Conservation (phyloP, 2,888 invertebrate genomes). For the Sarcophaga carnaria region DNA sequence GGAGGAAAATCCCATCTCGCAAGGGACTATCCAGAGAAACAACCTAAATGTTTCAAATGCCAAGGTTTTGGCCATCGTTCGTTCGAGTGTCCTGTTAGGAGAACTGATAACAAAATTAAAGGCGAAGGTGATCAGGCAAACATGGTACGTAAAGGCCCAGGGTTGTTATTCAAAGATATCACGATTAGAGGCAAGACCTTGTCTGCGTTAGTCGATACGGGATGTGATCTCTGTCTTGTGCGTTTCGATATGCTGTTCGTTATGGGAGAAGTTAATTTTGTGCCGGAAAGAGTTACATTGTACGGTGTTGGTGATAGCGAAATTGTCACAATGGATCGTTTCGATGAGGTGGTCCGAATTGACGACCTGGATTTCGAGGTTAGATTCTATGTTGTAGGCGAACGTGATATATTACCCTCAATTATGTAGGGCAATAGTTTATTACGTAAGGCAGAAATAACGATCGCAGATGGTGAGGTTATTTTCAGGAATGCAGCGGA, state of each 20-base stretch:
- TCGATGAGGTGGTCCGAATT: too few species aligned
- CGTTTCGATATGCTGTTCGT: background rate
- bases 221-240: background rate
- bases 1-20: background rate
- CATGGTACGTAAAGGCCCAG: slow-evolving; percentile 9
- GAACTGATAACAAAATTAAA: background rate
- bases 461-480: slow-evolving; percentile 6
- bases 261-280: slow-evolving; percentile 2
- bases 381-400: background rate
- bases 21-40: background rate
- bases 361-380: too few species aligned
- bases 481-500: background rate
- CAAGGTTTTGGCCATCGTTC: slow-evolving; percentile 12
- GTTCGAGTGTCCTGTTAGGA: background rate
- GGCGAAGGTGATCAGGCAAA: background rate
- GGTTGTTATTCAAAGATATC: slow-evolving; percentile 24
- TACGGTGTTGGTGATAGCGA: background rate
- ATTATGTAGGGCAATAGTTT: slow-evolving; percentile 29
- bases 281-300: background rate
- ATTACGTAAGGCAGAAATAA: background rate
- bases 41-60: slow-evolving; percentile 19
- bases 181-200: background rate
- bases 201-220: slow-evolving; percentile 12
- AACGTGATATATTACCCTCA: slow-evolving; percentile 7
- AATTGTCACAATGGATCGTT: too few species aligned